Base-by-base conservation (phyloP, 2,797 vertebrate genomes). In the Typhlichthys subterraneus region DNA sequence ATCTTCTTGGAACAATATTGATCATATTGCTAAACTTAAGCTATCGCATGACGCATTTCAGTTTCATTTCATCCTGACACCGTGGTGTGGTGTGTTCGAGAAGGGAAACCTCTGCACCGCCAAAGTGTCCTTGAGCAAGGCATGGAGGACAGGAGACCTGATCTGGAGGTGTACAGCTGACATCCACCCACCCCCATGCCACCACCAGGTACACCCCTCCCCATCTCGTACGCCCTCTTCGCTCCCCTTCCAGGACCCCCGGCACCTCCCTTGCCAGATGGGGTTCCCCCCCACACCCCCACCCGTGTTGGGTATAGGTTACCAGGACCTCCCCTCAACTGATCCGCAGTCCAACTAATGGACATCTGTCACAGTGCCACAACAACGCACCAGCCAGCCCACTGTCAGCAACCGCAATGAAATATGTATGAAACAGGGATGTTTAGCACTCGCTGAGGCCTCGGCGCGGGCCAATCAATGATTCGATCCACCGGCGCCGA, bases 331-430 rank as follows among this genome's bases (percentile, higher is more conserved):
- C 84, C 80, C 80, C 73, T 79, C 63, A 50, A 53, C 73, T 68
- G 75, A 84, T 86, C 82, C 75, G 0, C 56, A 29, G 82, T 84
- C 72, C 72, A 83, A 65, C 85, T 87, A 91, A 92, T 77, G 88
- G 91, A 92, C 93, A 94, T 93, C 91, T 93, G 93, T 92, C 92
- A 87, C 72, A 67, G 84, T 92, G 89, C 90, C 91, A 75, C 59
- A 69, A 88, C 89, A 80, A 42, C 38, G 85, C 69, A 80, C 77
- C 87, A 13, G 12, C 80, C 70, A 72, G 51, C 80, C 75, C 82
- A 66, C 80, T 80, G 84, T 85, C 82, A 79, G 70, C 29, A 63
- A 61, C 65, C 61, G 47, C 75, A 60, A 93, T 94, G 84, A 93
- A 93, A 93, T 91, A 93, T 93, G 88, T 81, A 93, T 92, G 90